Percentiles rank a stretch among this genome's conserved stretches.
Conservation (phyloP, 30 jellyfish, hydroid and myxozoan species). For the Mastigias papua region DNA sequence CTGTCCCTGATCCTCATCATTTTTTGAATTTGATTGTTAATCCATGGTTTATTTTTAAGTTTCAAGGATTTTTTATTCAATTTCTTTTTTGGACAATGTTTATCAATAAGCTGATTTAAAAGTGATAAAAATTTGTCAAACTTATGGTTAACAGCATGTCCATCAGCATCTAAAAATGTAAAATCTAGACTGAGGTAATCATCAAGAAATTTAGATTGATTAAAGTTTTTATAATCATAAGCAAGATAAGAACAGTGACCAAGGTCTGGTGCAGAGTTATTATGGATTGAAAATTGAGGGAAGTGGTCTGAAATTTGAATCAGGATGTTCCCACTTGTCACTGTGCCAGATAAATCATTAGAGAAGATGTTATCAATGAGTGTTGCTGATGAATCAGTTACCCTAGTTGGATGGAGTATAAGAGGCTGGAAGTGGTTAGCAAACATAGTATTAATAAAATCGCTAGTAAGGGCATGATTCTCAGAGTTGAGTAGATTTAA, state of each 20-base stretch:
- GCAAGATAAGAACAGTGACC: conserved; percentile 20
- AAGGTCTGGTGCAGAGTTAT: conserved; percentile 39
- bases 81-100: conserved; percentile 54
- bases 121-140: conserved; percentile 5
- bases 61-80: conserved; percentile 34
- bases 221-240: conserved; percentile 30
- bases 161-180: conserved; percentile 17
- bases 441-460: too few relatives aligned
- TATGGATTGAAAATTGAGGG: too few relatives aligned
- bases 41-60: conserved; percentile 57
- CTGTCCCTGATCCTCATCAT: conserved; percentile 62
- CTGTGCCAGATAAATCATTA: too few relatives aligned
- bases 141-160: neutral
- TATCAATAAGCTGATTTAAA: neutral
- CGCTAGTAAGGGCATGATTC: too few relatives aligned
- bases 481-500: too few relatives aligned
- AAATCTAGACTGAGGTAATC: conserved; percentile 12
- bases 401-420: too few relatives aligned
- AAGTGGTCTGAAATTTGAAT: too few relatives aligned
- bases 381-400: too few relatives aligned
- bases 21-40: conserved; percentile 22
- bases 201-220: conserved; percentile 22
- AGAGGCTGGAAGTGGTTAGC: too few relatives aligned
- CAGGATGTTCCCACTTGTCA: too few relatives aligned
- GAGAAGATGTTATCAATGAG: too few relatives aligned